Percentiles rank a stretch among this genome's conserved stretches.
These are phyloP conservation scores for Oxytorus armatus DNA, from an alignment of 2,888 invertebrate species.

Conservation along the genomic window DNA sequence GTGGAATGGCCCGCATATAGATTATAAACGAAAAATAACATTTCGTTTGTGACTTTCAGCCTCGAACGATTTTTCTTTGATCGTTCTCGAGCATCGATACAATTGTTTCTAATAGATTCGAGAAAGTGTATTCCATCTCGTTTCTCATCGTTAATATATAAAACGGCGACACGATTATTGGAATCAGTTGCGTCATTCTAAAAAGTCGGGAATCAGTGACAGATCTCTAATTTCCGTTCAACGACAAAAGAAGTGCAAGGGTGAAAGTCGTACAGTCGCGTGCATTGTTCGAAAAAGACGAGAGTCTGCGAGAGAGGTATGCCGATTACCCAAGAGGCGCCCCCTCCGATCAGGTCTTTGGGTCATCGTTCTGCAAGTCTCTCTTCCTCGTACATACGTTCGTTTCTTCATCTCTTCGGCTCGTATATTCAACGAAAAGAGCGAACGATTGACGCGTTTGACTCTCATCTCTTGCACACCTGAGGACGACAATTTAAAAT, in stretches of 20 bases:
- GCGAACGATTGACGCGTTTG: conserved; percentile 1
- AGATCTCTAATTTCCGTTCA: conserved; percentile 66
- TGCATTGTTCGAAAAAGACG: conserved; percentile 58
- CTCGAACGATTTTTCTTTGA: neutral
- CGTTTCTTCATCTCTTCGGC: conserved; percentile 5
- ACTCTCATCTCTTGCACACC: neutral
- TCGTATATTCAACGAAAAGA: neutral
- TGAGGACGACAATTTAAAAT: neutral
- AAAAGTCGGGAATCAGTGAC: conserved; percentile 63
- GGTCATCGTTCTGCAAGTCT: conserved; percentile 59
- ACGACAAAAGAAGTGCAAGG: conserved; percentile 70
- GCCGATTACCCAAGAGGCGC: conserved; percentile 65
- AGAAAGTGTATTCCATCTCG: conserved; percentile 50
- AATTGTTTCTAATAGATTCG: conserved; percentile 48
- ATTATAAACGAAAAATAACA: conserved; percentile 6
- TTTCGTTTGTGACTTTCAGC: neutral
- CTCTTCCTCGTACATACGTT: conserved; percentile 47
- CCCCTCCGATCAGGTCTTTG: conserved; percentile 44
- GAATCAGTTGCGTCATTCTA: conserved; percentile 45
- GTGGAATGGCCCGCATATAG: too few species aligned
- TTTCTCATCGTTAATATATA: conserved; percentile 39
- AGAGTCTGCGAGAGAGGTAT: conserved; percentile 45
- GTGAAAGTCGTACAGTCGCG: conserved; percentile 64
- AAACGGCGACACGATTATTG: neutral
- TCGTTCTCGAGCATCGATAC: conserved; percentile 16